Base-by-base conservation (phyloP, 2,797 vertebrate genomes). In the Megaceryle alcyon region DNA sequence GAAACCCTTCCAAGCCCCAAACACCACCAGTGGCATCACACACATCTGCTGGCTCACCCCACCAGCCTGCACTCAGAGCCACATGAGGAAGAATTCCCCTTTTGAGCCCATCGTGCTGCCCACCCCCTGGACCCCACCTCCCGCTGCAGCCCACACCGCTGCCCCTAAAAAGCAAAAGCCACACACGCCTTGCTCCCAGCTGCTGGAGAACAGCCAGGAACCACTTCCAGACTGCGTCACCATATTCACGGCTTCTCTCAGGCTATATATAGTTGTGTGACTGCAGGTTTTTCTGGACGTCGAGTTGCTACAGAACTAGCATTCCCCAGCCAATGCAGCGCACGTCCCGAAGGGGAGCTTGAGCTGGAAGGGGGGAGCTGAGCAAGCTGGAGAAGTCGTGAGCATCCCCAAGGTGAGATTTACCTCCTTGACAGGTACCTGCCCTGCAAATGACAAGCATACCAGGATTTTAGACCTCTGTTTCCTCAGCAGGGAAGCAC, bases 271-370 rank as follows among this genome's bases (percentile, higher is more conserved):
- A 96, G 96, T 60, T 86, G 85, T 5, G 28, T 81, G 95, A 91
- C 87, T 96, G 96, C 96, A 96, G 92, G 89, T 96, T 95, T 94
- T 88, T 89, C 92, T 94, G 95, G 86, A 88, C 79, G 7, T 82
- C 0, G 7, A 93, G 86, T 21, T 81, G 88, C 88, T 95, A 61
- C 88, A 94, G 83, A 86, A 7, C 75, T 12, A 77, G 59, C 48
- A 9, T 78, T 92, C 88, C 64, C 82, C 81, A 82, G 85, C 29
- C 72, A 63, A 46, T 88, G 68, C 87, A 64, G 82, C 0, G 2
- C 2, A 13, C 5, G 20, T 84, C 91, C 78, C 2, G 0, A 21
- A 35, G 49, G 49, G 70, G n/a, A 84, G 46, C 28, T 44, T 44
- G 54, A 39, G 65, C 56, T 64, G 76, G 72, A 35, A 56, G 18